A percentile compares a stretch with the other conserved stretches of the same genome.
These are phyloP conservation scores for Cinara cedri DNA, from an alignment of 2,888 invertebrate genomes.

Conservation along the genomic window DNA sequence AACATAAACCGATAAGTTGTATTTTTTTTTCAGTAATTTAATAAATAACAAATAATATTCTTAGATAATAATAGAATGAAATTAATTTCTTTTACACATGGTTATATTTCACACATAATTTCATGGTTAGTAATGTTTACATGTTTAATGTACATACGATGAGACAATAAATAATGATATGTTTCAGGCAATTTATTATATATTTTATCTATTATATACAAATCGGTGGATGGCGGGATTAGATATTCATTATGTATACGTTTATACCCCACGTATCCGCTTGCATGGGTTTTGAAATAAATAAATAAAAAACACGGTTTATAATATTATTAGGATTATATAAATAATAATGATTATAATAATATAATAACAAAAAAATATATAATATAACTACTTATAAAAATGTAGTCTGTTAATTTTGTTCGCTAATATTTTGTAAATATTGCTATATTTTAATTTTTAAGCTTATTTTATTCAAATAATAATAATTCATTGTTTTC, in stretches of 20 bases:
- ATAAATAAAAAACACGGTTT: conserved; percentile 29
- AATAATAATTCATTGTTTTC: conserved; percentile 9
- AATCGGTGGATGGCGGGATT: background rate
- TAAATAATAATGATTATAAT: conserved; percentile 27
- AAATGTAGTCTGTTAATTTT: conserved; percentile 46
- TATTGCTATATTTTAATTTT: conserved; percentile 15
- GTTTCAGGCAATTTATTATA: conserved; percentile 23
- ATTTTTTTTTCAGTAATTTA: conserved; percentile 39
- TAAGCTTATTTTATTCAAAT: conserved; percentile 6
- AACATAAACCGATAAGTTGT: background rate
- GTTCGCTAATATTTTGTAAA: conserved; percentile 46
- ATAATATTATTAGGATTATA: conserved; percentile 41
- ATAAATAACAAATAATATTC: conserved; percentile 51
- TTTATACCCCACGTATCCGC: background rate
- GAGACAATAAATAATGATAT: conserved; percentile 38
- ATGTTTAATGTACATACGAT: conserved; percentile 17
- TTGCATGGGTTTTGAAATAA: conserved; percentile 6
- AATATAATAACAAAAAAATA: conserved; percentile 31
- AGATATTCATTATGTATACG: background rate
- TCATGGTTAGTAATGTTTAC: conserved; percentile 19
- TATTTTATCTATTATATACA: conserved; percentile 9
- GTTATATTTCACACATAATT: no score
- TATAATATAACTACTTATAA: conserved; percentile 13
- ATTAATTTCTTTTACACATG: conserved; percentile 30
- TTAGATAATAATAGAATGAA: background rate